Evolutionary conservation across 2,797 vertebrate species (phyloP).

Genomic region (Anguilla anguilla): DNA sequence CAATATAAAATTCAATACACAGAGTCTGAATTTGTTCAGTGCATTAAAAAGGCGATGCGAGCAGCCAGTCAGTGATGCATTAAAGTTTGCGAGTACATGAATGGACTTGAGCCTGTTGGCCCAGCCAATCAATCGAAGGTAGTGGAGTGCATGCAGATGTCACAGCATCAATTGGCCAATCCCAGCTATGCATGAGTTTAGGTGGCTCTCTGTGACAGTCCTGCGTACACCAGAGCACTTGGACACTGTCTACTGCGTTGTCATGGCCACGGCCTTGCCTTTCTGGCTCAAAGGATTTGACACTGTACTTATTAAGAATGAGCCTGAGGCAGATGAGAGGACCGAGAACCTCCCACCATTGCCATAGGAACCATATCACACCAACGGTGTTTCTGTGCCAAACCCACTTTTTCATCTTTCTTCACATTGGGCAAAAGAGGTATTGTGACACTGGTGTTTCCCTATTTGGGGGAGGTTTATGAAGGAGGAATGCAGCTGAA

Average conservation of each 20-base stretch:
- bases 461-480: not conserved
- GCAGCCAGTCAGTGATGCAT: not conserved
- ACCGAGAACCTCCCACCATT: not conserved
- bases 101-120: not conserved
- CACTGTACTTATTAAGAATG: not conserved
- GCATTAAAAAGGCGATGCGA: not conserved
- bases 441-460: not conserved
- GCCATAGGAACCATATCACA: not conserved
- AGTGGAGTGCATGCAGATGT: not conserved
- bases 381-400: not conserved
- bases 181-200: not conserved
- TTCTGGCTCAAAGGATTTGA: not conserved
- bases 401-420: not conserved
- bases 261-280: constrained; percentile 1
- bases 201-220: not conserved
- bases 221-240: not conserved
- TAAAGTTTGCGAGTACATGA: not conserved
- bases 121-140: not conserved
- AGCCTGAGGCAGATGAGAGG: not conserved
- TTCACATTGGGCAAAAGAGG: not conserved
- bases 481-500: not conserved
- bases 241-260: not conserved
- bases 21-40: not conserved
- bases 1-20: constrained; percentile 5
- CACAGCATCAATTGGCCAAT: not conserved